These are phyloP conservation scores for Chrysocyon brachyurus DNA, from an alignment of 2,797 vertebrate species.

Conservation along the genomic window DNA sequence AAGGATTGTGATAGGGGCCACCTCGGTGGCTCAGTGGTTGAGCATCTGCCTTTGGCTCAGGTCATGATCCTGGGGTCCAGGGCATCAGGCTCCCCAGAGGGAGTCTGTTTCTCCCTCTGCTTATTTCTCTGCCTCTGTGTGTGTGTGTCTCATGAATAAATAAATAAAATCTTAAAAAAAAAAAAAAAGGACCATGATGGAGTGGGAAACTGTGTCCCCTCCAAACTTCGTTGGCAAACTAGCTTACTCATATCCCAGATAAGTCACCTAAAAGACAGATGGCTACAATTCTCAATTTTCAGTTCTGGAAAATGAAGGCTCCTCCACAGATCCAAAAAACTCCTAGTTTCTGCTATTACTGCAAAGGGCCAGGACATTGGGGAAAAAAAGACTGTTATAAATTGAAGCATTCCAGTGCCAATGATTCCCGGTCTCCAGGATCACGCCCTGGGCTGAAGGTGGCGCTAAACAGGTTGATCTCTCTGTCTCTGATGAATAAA, in stretches of 20 bases:
- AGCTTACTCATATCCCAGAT: neutral
- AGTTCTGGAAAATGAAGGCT: neutral
- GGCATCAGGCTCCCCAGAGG: no score
- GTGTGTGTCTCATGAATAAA: no score
- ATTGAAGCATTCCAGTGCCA: neutral
- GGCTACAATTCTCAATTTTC: neutral
- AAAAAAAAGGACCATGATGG: neutral
- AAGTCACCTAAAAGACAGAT: neutral
- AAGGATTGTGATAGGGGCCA: neutral
- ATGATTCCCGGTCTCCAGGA: no score
- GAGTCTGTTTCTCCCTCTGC: no score
- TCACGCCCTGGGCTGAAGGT: no score
- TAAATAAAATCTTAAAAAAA: no score
- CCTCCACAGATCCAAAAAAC: neutral
- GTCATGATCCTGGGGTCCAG: no score
- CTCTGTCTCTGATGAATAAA: no score
- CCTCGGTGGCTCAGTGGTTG: no score
- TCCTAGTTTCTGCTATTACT: neutral
- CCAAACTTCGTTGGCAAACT: neutral
- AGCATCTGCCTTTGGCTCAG: no score
- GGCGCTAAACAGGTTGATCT: no score
- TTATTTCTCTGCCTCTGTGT: no score
- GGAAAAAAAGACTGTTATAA: neutral
- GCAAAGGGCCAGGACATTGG: neutral
- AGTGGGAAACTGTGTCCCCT: neutral